Percentiles rank a stretch among this genome's conserved stretches.
Evolutionary conservation across 2,888 invertebrate species (phyloP).

Genomic region (Aelia acuminata): DNA sequence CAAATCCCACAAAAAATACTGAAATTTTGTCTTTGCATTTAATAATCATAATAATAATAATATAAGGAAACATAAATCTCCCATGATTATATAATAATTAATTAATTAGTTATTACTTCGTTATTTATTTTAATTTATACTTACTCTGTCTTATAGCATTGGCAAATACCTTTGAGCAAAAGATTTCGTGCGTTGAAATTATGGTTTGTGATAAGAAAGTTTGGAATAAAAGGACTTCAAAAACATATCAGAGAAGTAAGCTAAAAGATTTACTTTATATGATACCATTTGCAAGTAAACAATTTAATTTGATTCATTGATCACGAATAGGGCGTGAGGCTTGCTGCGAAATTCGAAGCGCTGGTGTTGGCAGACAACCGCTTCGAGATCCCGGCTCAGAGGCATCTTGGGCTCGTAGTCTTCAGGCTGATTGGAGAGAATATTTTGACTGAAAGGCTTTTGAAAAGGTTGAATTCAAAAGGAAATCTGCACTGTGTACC

Average conservation of each 20-base stretch:
- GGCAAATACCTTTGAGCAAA: conserved; percentile 96
- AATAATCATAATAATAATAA: too few relatives aligned
- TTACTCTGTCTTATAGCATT: conserved; percentile 78
- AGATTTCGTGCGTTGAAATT: conserved; percentile 93
- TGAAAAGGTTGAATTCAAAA: conserved; percentile 88
- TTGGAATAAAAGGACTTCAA: conserved; percentile 91
- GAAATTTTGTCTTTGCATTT: too few relatives aligned
- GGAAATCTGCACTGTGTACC: conserved; percentile 95
- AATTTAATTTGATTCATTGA: background rate
- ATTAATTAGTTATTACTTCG: too few relatives aligned
- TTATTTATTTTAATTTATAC: too few relatives aligned
- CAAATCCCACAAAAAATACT: too few relatives aligned
- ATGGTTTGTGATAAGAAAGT: conserved; percentile 97
- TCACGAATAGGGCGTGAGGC: conserved; percentile 80
- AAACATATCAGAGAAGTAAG: conserved; percentile 91
- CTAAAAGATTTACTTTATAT: background rate
- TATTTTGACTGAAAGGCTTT: conserved; percentile 86
- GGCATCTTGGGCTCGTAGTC: conserved; percentile 91
- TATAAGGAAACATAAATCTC: too few relatives aligned
- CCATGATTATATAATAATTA: too few relatives aligned
- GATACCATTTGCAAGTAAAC: background rate
- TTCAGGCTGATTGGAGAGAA: conserved; percentile 90
- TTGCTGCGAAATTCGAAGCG: conserved; percentile 93
- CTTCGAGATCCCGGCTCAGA: conserved; percentile 90
- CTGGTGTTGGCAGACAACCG: conserved; percentile 85